These are phyloP conservation scores for Protophormia terraenovae DNA, from an alignment of 2,888 invertebrate species.

Conservation along the genomic window DNA sequence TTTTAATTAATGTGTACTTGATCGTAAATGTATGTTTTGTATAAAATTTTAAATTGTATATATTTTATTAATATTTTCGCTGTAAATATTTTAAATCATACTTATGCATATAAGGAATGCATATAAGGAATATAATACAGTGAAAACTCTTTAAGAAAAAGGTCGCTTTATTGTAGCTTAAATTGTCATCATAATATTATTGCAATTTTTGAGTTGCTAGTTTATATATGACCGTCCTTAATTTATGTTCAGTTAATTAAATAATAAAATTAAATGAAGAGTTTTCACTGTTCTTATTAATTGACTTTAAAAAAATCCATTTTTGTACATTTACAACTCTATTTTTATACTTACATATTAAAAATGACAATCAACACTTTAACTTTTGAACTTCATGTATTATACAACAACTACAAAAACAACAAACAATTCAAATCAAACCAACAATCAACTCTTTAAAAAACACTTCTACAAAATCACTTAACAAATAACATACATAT, in stretches of 20 bases:
- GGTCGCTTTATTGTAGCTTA: no score
- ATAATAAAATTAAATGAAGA: no score
- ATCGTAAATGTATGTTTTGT: constrained; percentile 41
- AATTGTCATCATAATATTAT: no score
- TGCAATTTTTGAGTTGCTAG: no score
- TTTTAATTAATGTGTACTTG: constrained; percentile 33
- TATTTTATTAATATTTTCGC: constrained; percentile 3
- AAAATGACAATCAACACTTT: constrained; percentile 69
- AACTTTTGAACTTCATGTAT: constrained; percentile 57
- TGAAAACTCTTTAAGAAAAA: constrained; percentile 21
- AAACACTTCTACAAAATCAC: constrained; percentile 50
- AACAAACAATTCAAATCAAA: constrained; percentile 34
- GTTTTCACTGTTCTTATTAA: constrained; percentile 33
- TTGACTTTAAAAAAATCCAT: neutral
- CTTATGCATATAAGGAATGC: neutral
- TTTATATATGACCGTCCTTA: no score
- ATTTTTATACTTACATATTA: constrained; percentile 75
- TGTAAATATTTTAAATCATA: constrained; percentile 39
- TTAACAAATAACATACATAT: constrained; percentile 27
- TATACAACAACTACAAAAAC: constrained; percentile 66
- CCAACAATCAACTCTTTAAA: constrained; percentile 29
- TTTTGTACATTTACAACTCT: constrained; percentile 62
- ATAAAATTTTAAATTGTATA: neutral
- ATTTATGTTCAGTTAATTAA: no score
- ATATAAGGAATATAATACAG: constrained; percentile 31